phyloP scores from a whole-genome alignment of 2,113 vertebrate genomes.

The Panthera uncia region DNA sequence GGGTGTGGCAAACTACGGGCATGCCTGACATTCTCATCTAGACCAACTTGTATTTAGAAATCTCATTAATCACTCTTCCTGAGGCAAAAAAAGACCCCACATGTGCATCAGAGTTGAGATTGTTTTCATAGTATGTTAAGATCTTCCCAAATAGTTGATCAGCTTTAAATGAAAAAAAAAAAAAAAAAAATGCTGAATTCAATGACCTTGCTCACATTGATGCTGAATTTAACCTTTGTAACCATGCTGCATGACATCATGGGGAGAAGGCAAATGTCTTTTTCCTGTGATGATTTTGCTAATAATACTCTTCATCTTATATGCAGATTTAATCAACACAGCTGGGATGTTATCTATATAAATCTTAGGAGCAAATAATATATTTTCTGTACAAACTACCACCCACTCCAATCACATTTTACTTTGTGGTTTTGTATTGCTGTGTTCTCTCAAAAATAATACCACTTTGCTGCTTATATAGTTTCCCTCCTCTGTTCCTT shows the following conservation, averaged over 20 bases:
- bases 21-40: not conserved
- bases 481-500: not conserved
- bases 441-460: not conserved
- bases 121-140: not conserved
- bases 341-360: conserved; percentile 53
- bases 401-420: not conserved
- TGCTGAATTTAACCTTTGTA: conserved; percentile 32
- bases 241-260: not conserved
- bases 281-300: conserved; percentile 36
- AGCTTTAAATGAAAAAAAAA: not conserved
- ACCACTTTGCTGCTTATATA: not conserved
- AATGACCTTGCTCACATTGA: not conserved
- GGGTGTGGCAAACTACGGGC: not conserved
- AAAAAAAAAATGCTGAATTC: not conserved
- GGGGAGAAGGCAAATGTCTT: not conserved
- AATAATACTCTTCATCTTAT: conserved; percentile 52
- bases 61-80: not conserved
- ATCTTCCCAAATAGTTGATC: not conserved
- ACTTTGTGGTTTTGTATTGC: not conserved
- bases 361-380: not conserved
- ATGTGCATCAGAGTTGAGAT: not conserved
- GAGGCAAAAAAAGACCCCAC: not conserved
- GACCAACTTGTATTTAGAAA: not conserved
- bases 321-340: conserved; percentile 59
- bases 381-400: not conserved